Evolutionary conservation across 2,888 invertebrate species (phyloP).

Genomic region (Polydrusus pterygomalis): DNA sequence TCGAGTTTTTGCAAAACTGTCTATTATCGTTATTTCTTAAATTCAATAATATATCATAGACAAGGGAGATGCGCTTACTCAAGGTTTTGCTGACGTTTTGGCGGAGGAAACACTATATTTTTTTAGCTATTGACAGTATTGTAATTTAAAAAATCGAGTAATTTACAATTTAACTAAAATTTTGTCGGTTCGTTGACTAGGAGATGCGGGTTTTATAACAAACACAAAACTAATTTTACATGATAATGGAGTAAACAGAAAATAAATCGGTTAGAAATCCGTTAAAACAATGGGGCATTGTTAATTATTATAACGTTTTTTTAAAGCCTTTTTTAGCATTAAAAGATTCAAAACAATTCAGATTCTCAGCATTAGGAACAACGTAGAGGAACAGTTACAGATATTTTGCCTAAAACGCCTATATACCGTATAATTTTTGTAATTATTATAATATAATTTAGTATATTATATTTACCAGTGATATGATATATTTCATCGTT

Average conservation of each 20-base stretch:
- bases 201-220: neutral
- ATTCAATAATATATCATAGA: no score
- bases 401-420: constrained; percentile 25
- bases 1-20: no score
- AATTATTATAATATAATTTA: no score
- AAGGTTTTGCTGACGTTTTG: constrained; percentile 3
- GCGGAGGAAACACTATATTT: neutral
- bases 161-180: no score
- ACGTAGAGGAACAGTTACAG: neutral
- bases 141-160: neutral
- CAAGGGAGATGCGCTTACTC: no score
- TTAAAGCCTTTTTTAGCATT: constrained; percentile 11
- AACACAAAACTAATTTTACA: neutral
- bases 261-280: constrained; percentile 25
- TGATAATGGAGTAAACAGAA: neutral
- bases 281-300: constrained; percentile 39
- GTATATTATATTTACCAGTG: no score
- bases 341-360: constrained; percentile 12
- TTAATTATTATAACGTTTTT: constrained; percentile 30
- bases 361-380: constrained; percentile 10
- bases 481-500: no score
- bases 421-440: no score
- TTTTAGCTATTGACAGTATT: neutral
- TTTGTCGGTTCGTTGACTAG: neutral
- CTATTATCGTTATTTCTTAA: no score